A percentile compares a stretch with the other conserved stretches of the same genome.
phyloP scores from a whole-genome alignment of 2,888 invertebrate species.

The Lithodes maja region DNA sequence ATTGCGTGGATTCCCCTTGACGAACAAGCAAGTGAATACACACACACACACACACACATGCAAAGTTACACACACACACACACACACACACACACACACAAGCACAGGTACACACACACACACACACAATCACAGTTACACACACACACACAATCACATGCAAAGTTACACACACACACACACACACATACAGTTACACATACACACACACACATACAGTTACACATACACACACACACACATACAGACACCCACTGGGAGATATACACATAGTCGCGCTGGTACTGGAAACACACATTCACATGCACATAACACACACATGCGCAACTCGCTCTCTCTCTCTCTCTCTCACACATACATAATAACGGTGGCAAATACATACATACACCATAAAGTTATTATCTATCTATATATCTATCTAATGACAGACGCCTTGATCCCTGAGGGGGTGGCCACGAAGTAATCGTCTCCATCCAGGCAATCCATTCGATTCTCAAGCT shows the following conservation, averaged over 20 bases:
- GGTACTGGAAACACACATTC: neutral
- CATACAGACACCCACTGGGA: neutral
- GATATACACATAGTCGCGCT: neutral
- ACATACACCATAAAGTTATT: too few species aligned
- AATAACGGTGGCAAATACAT: too few species aligned
- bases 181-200: conserved; percentile 37
- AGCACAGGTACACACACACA: neutral
- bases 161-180: conserved; percentile 5
- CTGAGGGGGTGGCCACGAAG: too few species aligned
- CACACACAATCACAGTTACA: neutral
- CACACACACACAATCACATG: neutral
- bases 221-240: neutral
- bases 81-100: conserved; percentile 28
- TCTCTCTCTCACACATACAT: too few species aligned
- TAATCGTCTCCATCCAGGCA: too few species aligned
- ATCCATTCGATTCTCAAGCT: too few species aligned
- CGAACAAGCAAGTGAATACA: neutral
- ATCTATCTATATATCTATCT: conserved; percentile 10
- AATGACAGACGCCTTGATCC: conserved; percentile 8
- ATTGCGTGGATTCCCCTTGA: too few species aligned
- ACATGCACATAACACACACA: neutral
- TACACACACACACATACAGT: conserved; percentile 6
- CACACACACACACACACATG: conserved; percentile 22
- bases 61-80: conserved; percentile 28
- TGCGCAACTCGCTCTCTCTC: too few species aligned